These are phyloP conservation scores for Porphyrio hochstetteri DNA, from an alignment of 2,113 vertebrate genomes.

Conservation along the genomic window DNA sequence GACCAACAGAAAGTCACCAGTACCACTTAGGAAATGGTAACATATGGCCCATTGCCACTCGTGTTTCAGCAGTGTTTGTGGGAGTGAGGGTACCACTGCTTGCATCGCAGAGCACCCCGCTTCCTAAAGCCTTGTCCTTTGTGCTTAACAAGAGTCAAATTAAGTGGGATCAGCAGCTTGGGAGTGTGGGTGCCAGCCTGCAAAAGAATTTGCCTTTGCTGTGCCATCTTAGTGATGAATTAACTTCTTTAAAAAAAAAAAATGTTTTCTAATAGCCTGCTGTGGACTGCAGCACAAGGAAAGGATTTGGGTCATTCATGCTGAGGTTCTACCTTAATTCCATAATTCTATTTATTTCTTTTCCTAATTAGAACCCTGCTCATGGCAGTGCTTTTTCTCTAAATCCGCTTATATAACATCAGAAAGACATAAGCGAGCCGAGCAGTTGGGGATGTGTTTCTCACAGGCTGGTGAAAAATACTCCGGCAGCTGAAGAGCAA, in stretches of 20 bases:
- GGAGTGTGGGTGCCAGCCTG: background rate
- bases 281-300: constrained; percentile 21
- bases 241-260: background rate
- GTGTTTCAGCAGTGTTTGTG: background rate
- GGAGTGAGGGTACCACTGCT: background rate
- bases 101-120: background rate
- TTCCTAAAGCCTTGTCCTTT: background rate
- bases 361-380: constrained; percentile 47
- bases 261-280: background rate
- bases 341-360: constrained; percentile 50
- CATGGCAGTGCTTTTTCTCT: background rate
- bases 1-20: background rate
- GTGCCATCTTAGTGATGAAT: background rate
- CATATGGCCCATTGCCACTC: background rate
- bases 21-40: background rate
- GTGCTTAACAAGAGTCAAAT: background rate
- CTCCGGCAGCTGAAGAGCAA: background rate
- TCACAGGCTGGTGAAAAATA: background rate
- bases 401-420: constrained; percentile 38
- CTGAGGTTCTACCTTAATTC: constrained; percentile 55
- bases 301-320: constrained; percentile 55
- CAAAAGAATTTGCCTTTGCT: constrained; percentile 28
- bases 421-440: background rate
- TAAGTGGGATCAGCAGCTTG: background rate
- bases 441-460: background rate